Conservation (phyloP, 2,113 vertebrate genomes). For the Alaudala cheleensis region DNA sequence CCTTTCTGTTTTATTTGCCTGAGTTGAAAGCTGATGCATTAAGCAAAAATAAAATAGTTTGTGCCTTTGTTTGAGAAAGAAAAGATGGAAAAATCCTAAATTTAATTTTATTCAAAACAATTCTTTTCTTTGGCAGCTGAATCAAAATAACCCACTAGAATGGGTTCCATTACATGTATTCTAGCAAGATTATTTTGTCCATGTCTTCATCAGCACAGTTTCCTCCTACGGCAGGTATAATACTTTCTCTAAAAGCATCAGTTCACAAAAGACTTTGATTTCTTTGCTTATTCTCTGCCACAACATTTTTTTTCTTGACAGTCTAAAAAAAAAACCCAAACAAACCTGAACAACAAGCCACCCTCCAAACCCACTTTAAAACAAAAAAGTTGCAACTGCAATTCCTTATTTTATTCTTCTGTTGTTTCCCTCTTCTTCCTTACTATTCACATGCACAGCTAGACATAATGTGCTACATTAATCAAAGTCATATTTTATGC, state of each 20-base stretch:
- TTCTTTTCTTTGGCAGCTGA: constrained; percentile 28
- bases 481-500: background rate
- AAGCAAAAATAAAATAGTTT: constrained; percentile 3
- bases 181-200: background rate
- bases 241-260: background rate
- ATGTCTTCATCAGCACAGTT: background rate
- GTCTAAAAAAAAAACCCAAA: background rate
- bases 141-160: background rate
- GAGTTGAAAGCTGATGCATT: constrained; percentile 2
- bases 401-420: background rate
- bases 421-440: background rate
- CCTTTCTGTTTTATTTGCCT: background rate
- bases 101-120: constrained; percentile 9
- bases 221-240: background rate
- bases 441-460: background rate
- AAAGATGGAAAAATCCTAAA: constrained; percentile 21
- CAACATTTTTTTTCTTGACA: background rate
- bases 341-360: background rate
- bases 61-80: background rate
- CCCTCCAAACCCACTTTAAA: background rate
- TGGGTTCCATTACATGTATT: background rate
- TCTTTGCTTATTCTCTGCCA: background rate
- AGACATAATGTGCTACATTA: background rate
- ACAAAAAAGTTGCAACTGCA: background rate
- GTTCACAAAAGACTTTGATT: background rate